These are phyloP conservation scores for Aurelia aurita DNA, from an alignment of 30 jellyfish, hydroid and myxozoan species.

Conservation along the genomic window DNA sequence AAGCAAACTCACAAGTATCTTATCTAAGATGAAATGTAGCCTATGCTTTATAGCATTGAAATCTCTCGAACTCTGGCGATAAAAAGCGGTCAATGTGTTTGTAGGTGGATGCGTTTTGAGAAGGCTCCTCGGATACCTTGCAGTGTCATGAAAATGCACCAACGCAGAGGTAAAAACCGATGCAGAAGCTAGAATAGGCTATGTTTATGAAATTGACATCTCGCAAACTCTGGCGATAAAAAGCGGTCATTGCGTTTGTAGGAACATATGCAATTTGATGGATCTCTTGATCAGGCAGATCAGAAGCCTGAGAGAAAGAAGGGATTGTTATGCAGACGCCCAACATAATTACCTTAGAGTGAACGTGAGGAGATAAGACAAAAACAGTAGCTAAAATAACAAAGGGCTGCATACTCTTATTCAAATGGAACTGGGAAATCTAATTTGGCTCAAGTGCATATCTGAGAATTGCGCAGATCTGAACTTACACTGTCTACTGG, in stretches of 20 bases:
- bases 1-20: no score
- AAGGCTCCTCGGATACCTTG: no score
- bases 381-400: constrained; percentile 42
- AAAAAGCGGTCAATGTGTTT: no score
- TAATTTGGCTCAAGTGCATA: constrained; percentile 66
- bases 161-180: no score
- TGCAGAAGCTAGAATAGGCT: no score
- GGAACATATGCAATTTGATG: constrained; percentile 19
- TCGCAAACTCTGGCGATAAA: no score
- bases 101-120: no score
- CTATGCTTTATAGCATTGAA: no score
- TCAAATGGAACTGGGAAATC: constrained; percentile 56
- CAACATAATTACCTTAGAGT: constrained; percentile 51
- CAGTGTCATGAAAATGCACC: no score
- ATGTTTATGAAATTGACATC: no score
- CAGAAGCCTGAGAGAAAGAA: constrained; percentile 43
- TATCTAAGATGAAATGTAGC: no score
- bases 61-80: neutral
- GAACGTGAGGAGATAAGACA: constrained; percentile 54
- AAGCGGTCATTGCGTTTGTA: constrained; percentile 5
- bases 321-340: constrained; percentile 71
- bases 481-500: constrained; percentile 67
- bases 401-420: constrained; percentile 32
- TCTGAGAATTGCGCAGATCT: constrained; percentile 50
- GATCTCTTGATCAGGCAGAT: constrained; percentile 46